A percentile compares a stretch with the other conserved stretches of the same genome.
Conservation (phyloP, 2,113 vertebrate genomes). For the Salvator merianae region DNA sequence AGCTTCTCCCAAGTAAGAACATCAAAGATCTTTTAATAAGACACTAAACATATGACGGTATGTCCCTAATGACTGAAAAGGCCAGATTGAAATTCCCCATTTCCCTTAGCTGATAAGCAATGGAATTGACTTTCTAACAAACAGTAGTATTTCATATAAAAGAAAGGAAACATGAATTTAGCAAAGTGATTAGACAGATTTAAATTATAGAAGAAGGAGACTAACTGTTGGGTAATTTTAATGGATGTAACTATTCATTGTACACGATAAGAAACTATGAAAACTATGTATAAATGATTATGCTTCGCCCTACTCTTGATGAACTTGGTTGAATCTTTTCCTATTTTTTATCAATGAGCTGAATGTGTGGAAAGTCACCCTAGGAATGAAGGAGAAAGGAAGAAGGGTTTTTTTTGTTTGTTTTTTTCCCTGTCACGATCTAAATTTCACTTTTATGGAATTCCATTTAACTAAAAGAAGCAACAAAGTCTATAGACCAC, state of each 20-base stretch:
- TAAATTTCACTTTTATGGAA: too few species aligned
- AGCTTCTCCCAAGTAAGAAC: conserved; percentile 34
- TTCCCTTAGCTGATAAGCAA: conserved; percentile 46
- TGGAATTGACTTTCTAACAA: conserved; percentile 40
- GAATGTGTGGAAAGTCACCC: too few species aligned
- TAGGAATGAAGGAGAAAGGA: too few species aligned
- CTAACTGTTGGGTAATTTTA: background rate
- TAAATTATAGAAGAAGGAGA: conserved; percentile 13
- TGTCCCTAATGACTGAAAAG: conserved; percentile 36
- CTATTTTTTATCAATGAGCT: too few species aligned
- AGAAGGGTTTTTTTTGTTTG: too few species aligned
- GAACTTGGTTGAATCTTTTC: background rate
- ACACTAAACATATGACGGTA: conserved; percentile 29
- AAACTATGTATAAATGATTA: background rate
- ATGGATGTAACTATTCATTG: background rate
- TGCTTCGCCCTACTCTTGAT: background rate
- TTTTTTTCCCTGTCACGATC: too few species aligned
- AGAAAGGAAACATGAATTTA: conserved; percentile 38
- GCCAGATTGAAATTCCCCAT: conserved; percentile 39
- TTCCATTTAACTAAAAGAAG: too few species aligned
- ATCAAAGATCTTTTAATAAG: conserved; percentile 54
- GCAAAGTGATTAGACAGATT: conserved; percentile 16
- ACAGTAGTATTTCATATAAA: conserved; percentile 27
- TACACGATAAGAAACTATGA: conserved; percentile 6
- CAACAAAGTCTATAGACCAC: too few species aligned